Conservation (phyloP, 1,140 invertebrate genomes). For the Trichoplusia ni region DNA sequence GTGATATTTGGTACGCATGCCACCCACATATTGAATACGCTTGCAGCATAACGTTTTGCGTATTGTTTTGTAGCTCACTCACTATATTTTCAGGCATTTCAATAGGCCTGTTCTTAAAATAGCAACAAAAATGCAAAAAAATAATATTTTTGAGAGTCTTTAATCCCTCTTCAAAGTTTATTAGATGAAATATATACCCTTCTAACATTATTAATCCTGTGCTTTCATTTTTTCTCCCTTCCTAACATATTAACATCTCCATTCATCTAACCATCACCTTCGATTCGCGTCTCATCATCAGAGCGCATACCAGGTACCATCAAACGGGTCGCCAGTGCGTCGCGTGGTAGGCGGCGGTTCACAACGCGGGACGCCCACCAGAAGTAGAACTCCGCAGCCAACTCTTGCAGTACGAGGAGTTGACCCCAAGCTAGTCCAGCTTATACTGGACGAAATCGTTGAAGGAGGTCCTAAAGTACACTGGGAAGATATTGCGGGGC, state of each 20-base stretch:
- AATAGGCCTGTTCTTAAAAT: too few species aligned
- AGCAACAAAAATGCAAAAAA: too few species aligned
- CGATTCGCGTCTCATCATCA: conserved; percentile 28
- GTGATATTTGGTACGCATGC: too few species aligned
- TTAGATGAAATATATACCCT: too few species aligned
- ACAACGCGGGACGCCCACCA: conserved; percentile 69
- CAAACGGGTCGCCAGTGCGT: conserved; percentile 84
- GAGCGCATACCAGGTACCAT: conserved; percentile 62
- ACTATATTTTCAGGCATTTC: too few species aligned
- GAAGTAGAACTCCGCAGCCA: conserved; percentile 75
- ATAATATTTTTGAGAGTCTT: too few species aligned
- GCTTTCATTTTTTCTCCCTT: conserved; percentile 7
- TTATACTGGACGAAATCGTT: conserved; percentile 88
- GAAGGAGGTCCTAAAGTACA: conserved; percentile 90
- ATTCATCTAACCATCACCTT: conserved; percentile 24
- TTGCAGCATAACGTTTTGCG: too few species aligned
- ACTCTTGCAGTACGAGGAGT: conserved; percentile 86
- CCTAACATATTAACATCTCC: neutral
- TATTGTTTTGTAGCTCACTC: too few species aligned
- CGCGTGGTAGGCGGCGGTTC: conserved; percentile 79
- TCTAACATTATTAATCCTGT: too few species aligned
- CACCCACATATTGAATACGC: too few species aligned
- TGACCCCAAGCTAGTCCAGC: conserved; percentile 94
- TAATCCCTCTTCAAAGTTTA: too few species aligned
- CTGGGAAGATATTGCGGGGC: conserved; percentile 97